Conservation (phyloP, 1,140 invertebrate genomes). For the Hyposmocoma kahamanoa region DNA sequence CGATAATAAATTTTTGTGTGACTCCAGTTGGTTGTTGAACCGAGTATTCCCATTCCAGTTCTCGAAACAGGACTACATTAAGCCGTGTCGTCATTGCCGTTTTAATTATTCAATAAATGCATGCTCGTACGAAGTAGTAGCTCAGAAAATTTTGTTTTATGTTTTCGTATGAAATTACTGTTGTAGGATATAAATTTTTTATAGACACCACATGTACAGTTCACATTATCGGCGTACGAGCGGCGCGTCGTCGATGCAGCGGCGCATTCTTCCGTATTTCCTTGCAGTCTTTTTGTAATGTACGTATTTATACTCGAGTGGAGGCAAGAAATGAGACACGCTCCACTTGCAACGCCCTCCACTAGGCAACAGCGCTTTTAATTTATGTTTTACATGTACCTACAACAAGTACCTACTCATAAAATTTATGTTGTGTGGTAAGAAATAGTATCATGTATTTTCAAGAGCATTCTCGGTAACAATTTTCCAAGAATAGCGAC, state of each 20-base stretch:
- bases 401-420: background rate
- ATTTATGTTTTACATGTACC: too few species aligned
- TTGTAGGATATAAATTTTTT: too few species aligned
- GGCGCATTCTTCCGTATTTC: conserved; percentile 37
- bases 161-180: too few species aligned
- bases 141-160: too few species aligned
- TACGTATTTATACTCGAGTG: conserved; percentile 33
- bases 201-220: too few species aligned
- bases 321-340: conserved; percentile 39
- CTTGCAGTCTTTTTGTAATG: conserved; percentile 45
- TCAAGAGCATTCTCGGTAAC: background rate
- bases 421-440: background rate
- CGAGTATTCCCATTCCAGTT: conserved; percentile 2
- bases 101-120: too few species aligned
- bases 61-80: too few species aligned
- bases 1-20: conserved; percentile 12
- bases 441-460: background rate
- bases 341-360: conserved; percentile 34
- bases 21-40: background rate
- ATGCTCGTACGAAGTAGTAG: too few species aligned
- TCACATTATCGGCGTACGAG: too few species aligned
- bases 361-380: conserved; percentile 3
- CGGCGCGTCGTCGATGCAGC: conserved; percentile 13
- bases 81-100: too few species aligned
- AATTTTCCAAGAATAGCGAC: background rate